Conservation (phyloP, 92 coral and sea anemone genomes). For the Chrysogorgia sp. region DNA sequence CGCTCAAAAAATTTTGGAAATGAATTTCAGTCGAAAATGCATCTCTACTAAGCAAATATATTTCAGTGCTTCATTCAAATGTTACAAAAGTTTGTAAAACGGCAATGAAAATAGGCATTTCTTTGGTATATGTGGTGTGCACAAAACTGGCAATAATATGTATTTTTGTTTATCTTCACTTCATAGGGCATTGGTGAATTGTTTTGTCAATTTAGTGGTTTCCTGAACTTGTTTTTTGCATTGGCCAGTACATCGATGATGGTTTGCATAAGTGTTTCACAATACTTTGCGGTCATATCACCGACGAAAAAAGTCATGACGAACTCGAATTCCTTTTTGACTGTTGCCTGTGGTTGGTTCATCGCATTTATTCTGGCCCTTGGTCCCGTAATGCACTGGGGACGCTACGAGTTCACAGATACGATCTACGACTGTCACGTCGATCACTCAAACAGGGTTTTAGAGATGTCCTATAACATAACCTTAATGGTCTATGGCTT, state of each 20-base stretch:
- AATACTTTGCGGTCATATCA: conserved; percentile 73
- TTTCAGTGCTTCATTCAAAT: too few relatives aligned
- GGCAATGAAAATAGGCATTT: not conserved
- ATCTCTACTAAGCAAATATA: too few relatives aligned
- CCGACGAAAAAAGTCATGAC: conserved; percentile 78
- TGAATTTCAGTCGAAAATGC: too few relatives aligned
- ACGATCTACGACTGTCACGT: conserved; percentile 89
- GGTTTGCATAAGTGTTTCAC: conserved; percentile 74
- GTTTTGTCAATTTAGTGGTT: conserved; percentile 75
- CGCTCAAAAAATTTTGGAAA: too few relatives aligned
- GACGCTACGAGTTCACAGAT: conserved; percentile 93
- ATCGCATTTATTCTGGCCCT: conserved; percentile 77
- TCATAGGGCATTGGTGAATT: conserved; percentile 53
- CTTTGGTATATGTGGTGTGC: not conserved
- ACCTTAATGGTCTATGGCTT: conserved; percentile 81
- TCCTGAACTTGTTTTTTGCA: conserved; percentile 72
- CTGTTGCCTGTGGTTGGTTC: conserved; percentile 85
- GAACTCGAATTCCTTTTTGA: conserved; percentile 84
- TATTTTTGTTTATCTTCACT: not conserved
- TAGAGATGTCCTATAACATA: conserved; percentile 78
- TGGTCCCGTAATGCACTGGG: conserved; percentile 94
- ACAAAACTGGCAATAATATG: not conserved
- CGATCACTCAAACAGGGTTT: conserved; percentile 67
- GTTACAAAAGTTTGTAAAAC: too few relatives aligned
- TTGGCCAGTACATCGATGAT: conserved; percentile 72